Evolutionary conservation across 2,888 invertebrate species (phyloP), one percentile per base, ranked within the genome.

Genomic region (Deladenus siricidicola): DNA sequence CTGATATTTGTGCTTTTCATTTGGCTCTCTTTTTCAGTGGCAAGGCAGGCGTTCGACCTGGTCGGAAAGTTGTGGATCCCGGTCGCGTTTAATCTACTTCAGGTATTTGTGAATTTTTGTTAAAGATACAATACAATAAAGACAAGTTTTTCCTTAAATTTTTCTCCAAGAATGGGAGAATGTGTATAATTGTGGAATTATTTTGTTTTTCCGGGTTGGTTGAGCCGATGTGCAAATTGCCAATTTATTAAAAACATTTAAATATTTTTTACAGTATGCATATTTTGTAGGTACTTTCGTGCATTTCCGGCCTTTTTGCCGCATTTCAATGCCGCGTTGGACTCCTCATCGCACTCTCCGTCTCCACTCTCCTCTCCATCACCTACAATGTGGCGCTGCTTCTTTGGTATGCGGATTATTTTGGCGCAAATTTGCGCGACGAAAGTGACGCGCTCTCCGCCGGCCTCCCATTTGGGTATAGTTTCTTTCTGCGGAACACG

Each of bases 11-110:
- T 70, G 34, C 67, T 74, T 44, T 51, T 64, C 26, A 50, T 68
- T 39, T 74, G 74, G 74, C 63, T 72, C 21, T 29, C 69, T 45
- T 58, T 73, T 19, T 62, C 71, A 29, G 48, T 67, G 17, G 66
- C 66, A 8, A 57, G 73, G 14, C 68, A 70, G 47, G 70, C 66
- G 28, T 73, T 74, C 58, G 74, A 74, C 64, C 59, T 74, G 42
- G 67, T 74, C 39, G 74, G 74, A 8, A 68, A 68, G 39, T 65
- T 74, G 21, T 74, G 74, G 74, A 48, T 73, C 29, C 67, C 68
- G 14, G 73, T 73, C 19, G 63, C 50, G 21, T 72, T 74, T 56
- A 70, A 74, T 64, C 62, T 74, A 39, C 48, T 71, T n/a, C 74
- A 74, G 69, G 74, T 73, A 6, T 29, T 56, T 63, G 34, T 45